A percentile compares a stretch with the other conserved stretches of the same genome.
These are phyloP conservation scores for Drepanosiphum platanoidis DNA, from an alignment of 2,888 invertebrate species.

Conservation along the genomic window DNA sequence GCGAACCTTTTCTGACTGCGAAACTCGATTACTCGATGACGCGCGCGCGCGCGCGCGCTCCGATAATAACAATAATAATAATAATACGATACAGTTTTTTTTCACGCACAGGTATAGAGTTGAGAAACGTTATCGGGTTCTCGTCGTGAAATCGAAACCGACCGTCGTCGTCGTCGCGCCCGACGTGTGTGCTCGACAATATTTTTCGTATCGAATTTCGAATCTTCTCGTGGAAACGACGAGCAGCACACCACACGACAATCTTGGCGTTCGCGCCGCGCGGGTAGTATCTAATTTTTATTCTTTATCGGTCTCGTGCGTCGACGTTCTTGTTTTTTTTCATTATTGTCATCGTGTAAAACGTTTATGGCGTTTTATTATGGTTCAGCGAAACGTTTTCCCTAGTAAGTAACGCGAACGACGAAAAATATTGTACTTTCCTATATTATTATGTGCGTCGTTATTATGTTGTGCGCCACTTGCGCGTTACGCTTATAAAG, in stretches of 20 bases:
- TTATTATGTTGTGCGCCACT: too few relatives aligned
- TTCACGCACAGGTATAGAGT: too few relatives aligned
- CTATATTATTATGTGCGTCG: background rate
- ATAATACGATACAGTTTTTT: too few relatives aligned
- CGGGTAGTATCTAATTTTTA: constrained; percentile 2
- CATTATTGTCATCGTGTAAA: background rate
- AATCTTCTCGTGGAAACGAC: background rate
- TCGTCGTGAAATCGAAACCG: constrained; percentile 3
- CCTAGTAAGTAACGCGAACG: background rate
- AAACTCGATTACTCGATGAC: too few relatives aligned
- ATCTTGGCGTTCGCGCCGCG: too few relatives aligned
- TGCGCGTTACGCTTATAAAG: too few relatives aligned
- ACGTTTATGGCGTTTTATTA: background rate
- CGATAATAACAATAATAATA: too few relatives aligned
- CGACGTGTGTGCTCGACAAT: too few relatives aligned
- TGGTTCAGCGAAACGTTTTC: background rate
- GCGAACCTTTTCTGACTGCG: too few relatives aligned
- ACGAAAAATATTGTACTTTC: background rate
- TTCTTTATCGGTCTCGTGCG: background rate
- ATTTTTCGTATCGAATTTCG: too few relatives aligned
- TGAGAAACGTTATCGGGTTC: background rate
- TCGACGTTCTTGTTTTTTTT: constrained; percentile 4
- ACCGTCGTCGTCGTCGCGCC: background rate
- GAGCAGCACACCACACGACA: too few relatives aligned
- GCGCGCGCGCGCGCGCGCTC: too few relatives aligned